These are phyloP conservation scores for Oithona nana DNA, from an alignment of 2,888 invertebrate species.

Conservation along the genomic window DNA sequence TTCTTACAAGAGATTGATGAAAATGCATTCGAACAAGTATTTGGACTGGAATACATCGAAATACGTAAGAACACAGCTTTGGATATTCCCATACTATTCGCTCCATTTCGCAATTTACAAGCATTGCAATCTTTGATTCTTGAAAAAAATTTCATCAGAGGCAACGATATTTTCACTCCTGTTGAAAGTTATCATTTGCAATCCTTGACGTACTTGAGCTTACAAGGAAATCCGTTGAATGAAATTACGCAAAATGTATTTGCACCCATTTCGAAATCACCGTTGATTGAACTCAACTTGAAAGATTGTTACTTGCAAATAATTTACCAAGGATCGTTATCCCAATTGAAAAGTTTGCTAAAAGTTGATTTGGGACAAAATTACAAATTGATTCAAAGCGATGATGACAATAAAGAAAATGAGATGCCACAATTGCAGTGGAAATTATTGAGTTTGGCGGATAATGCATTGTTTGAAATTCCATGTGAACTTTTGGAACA, in stretches of 20 bases:
- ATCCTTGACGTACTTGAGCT: not conserved
- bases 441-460: not conserved
- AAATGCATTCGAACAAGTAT: not conserved
- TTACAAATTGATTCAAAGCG: not conserved
- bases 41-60: not conserved
- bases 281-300: not conserved
- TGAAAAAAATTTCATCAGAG: not conserved
- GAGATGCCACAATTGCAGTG: not conserved
- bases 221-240: not conserved
- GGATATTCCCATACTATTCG: not conserved
- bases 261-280: not conserved
- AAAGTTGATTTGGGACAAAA: not conserved
- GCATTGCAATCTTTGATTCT: not conserved
- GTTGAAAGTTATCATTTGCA: not conserved
- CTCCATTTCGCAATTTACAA: not conserved
- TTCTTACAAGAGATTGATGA: not conserved
- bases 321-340: not conserved
- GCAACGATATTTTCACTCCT: not conserved
- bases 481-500: not conserved
- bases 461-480: not conserved
- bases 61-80: not conserved
- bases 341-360: not conserved
- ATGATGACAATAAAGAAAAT: not conserved
- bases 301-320: not conserved
- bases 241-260: not conserved